Base-by-base conservation (phyloP, 2,888 invertebrate genomes). In the Anthrax anthrax region DNA sequence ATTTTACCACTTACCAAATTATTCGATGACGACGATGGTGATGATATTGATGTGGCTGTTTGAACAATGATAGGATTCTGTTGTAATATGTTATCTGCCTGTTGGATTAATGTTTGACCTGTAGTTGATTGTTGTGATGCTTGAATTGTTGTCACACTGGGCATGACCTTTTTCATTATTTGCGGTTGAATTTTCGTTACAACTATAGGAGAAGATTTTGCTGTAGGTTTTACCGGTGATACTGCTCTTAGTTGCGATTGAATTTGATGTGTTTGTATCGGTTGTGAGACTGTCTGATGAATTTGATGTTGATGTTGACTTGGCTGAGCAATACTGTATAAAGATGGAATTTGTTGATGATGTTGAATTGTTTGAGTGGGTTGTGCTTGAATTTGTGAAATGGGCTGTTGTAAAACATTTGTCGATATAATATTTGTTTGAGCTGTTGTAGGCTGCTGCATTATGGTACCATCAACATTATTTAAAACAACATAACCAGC, bases 401-500 rank as follows among this genome's bases (percentile, higher is more conserved):
- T 36, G 29, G 69, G 61, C 50, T 71, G 72, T 18, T 70, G 67
- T 34, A 68, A 63, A 3, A 72, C 69, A 37, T 73, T 65, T 51
- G 72, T 70, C 18, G 72, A 67, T 8, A 72, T 69, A 4, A 53
- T 45, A 42, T 55, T 58, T 17, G 56, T 46, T 50, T 59, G 59
- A n/a, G 56, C 51, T 9, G 52, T 42, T 6, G 51, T 18, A 27
- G 53, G 47, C 39, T 53, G 56, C 44, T 54, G 54, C 40, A 55
- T 47, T 32, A 45, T 50, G 10, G 52, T 52, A 17, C 50, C 56
- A 49, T 71, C 70, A 18, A 76, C 74, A 57, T 78, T 77, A 57
- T 81, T 81, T 1, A 82, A 74, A 38, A 81, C 74, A 14, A 82
- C 80, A 61, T 79, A 82, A 51, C 80, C 81, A 10, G 80, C 73